A percentile compares a stretch with the other conserved stretches of the same genome.
These are phyloP conservation scores for Sylvia atricapilla DNA, from an alignment of 2,113 vertebrate genomes.

Conservation along the genomic window DNA sequence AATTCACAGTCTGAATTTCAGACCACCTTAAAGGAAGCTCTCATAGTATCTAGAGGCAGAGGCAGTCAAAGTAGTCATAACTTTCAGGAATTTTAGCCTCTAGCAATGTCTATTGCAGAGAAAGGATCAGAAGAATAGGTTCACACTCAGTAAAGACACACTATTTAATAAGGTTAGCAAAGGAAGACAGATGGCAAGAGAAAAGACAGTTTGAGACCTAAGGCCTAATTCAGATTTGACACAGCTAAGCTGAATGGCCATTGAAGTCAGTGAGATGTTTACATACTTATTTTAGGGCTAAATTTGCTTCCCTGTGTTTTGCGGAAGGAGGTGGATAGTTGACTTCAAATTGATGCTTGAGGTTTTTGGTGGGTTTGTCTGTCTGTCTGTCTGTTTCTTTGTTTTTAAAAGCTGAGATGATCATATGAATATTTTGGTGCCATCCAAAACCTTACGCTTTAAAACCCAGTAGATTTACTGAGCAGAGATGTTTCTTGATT, in stretches of 20 bases:
- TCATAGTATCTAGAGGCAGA: background rate
- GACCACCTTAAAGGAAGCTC: background rate
- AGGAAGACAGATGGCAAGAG: conserved; percentile 32
- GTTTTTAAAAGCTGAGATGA: background rate
- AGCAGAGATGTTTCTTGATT: background rate
- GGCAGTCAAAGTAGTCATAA: background rate
- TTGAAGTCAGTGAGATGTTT: background rate
- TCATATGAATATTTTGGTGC: background rate
- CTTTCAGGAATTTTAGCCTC: conserved; percentile 47
- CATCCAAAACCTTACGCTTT: background rate
- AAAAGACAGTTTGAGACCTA: conserved; percentile 39
- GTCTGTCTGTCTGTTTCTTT: too few species aligned
- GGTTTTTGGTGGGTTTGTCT: background rate
- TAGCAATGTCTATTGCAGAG: background rate
- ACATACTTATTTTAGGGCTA: background rate
- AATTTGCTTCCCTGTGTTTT: background rate
- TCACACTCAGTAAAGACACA: background rate
- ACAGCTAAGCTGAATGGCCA: background rate
- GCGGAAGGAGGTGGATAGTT: background rate
- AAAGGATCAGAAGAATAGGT: background rate
- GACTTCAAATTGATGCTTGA: background rate
- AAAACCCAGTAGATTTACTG: background rate
- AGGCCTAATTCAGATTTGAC: conserved; percentile 16
- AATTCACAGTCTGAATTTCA: background rate
- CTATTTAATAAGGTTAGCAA: conserved; percentile 31